Conservation (phyloP, 1,140 invertebrate species). For the Camponotus floridanus region DNA sequence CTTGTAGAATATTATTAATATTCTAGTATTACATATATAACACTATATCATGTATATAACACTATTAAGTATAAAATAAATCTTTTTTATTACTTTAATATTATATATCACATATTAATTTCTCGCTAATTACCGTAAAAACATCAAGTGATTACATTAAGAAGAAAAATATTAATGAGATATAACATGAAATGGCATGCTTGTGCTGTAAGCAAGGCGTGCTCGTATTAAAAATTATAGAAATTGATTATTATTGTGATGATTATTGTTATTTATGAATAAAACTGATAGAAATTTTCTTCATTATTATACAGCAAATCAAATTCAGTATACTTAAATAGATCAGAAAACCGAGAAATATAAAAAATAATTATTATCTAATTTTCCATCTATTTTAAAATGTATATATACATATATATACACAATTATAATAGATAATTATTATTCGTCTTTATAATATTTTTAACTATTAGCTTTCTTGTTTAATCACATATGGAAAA, state of each 20-base stretch:
- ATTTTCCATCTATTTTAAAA: neutral
- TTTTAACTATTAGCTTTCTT: no score
- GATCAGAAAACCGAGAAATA: neutral
- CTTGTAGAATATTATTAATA: no score
- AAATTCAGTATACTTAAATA: neutral
- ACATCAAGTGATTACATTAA: slow-evolving; percentile 25
- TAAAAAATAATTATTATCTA: neutral
- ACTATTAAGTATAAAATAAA: no score
- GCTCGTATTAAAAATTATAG: slow-evolving; percentile 31
- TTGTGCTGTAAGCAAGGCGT: slow-evolving; percentile 47
- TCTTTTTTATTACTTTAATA: no score
- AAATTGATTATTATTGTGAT: neutral
- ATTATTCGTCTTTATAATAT: no score
- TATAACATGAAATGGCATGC: slow-evolving; percentile 54
- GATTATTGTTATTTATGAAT: slow-evolving; percentile 4
- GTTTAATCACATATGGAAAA: no score
- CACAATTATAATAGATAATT: no score
- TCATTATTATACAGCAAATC: neutral
- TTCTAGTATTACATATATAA: no score
- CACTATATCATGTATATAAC: no score
- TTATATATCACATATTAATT: no score
- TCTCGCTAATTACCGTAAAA: slow-evolving; percentile 43
- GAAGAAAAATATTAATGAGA: slow-evolving; percentile 16
- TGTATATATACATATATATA: neutral
- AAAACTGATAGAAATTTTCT: neutral